phyloP scores from a whole-genome alignment of 2,797 vertebrate species.

The Intellagama lesueurii region DNA sequence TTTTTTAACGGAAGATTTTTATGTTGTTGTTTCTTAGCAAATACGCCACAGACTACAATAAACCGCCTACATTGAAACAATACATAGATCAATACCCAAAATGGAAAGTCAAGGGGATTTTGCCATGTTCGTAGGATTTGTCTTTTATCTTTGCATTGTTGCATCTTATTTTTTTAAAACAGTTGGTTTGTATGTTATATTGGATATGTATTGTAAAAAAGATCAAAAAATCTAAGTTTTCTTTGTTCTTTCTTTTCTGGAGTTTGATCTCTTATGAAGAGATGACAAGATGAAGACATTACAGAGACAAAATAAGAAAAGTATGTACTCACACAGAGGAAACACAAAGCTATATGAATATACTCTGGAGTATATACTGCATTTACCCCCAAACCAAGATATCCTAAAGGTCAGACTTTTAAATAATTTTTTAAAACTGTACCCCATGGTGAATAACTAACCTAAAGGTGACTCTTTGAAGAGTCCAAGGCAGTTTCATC shows the following conservation, averaged over 20 bases:
- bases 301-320: conserved; percentile 29
- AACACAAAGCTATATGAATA: conserved; percentile 18
- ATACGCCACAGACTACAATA: conserved; percentile 53
- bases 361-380: conserved; percentile 17
- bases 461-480: neutral
- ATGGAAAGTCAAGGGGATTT: conserved; percentile 42
- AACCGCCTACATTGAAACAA: conserved; percentile 53
- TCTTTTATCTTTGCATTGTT: conserved; percentile 28
- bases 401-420: neutral
- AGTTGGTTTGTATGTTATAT: conserved; percentile 33
- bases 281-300: conserved; percentile 29
- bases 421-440: neutral
- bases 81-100: conserved; percentile 53
- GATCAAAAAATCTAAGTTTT: conserved; percentile 59
- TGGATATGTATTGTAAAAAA: conserved; percentile 43
- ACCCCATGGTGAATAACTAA: neutral
- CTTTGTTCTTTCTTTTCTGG: conserved; percentile 51
- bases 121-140: conserved; percentile 26
- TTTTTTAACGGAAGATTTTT: conserved; percentile 22
- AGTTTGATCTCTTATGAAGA: conserved; percentile 38
- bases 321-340: conserved; percentile 15
- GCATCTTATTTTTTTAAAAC: conserved; percentile 4
- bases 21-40: conserved; percentile 47
- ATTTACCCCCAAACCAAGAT: conserved; percentile 27
- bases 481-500: neutral